Evolutionary conservation across 2,113 vertebrate species (phyloP), one percentile per base, ranked within the genome.

Genomic region (Triplophysa rosa): DNA sequence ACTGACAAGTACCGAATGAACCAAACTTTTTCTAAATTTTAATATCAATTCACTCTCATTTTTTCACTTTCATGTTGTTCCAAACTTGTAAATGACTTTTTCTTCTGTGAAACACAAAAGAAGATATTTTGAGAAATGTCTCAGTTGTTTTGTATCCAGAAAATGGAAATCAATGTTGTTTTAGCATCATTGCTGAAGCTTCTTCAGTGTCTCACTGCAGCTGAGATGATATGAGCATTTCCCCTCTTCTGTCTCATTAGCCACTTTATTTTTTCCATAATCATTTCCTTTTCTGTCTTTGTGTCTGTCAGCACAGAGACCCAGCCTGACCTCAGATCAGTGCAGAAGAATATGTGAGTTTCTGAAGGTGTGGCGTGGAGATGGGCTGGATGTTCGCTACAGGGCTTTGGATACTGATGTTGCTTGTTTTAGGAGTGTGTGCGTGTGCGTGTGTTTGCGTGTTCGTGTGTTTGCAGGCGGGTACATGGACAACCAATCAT

Each of bases 311-410:
- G 71, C 71, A 24, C 7, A 58, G 58, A 74, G 71, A 62, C 56
- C 58, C 58, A 23, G 21, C 0, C 71, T 74, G 58, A 74, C 71
- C 52, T 71, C 68, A 71, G 68, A 56, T 74, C 71, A 74, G 71
- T 74, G 40, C 71, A 74, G 21, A 74, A 26, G 71, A 62, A 74
- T 62, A 74, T 63, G 71, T 74, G 71, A 74, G 71, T 74, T 74
- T 74, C 16, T 62, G 14, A 63, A 63, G 71, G 68, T 37, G 58
- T 71, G 68, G 68, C 19, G 19, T 71, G 52, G 49, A 70, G 17
- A 74, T 62, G 71, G 58, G 71, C 21, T 62, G 49, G 19, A n/a
- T 42, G 67, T 59, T 71, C 17, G 63, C 58, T 19, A 10, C 77
- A 64, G 33, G 56, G 58, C 10, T 1, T 29, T 63, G 52, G 29